These are phyloP conservation scores for Xiphophorus couchianus DNA, from an alignment of 2,113 vertebrate species.

Conservation along the genomic window DNA sequence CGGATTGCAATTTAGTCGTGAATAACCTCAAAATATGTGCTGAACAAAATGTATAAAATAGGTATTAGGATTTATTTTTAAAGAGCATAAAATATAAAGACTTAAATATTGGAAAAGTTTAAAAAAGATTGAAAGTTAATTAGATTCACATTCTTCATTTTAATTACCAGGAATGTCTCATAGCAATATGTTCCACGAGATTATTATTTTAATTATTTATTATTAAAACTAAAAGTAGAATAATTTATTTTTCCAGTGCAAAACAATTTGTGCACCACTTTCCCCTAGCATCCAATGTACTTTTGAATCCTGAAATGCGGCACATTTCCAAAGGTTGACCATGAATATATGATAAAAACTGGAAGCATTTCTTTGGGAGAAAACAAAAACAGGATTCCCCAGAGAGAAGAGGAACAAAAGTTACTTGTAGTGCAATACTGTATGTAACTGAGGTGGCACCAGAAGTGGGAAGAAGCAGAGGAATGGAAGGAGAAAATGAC, in stretches of 20 bases:
- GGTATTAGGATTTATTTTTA: neutral
- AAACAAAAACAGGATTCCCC: neutral
- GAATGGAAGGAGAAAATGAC: no score
- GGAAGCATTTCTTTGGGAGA: neutral
- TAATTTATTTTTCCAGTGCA: neutral
- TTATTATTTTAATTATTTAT: no score
- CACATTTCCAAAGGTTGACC: neutral
- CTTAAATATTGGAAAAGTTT: no score
- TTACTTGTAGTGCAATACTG: neutral
- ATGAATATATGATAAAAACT: neutral
- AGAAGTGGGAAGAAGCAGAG: neutral
- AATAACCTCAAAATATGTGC: neutral
- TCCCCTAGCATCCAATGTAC: no score
- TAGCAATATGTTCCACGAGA: neutral
- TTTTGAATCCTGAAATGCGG: neutral
- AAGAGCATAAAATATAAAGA: neutral
- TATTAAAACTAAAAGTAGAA: no score
- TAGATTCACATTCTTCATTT: neutral
- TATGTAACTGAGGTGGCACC: no score
- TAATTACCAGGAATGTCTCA: neutral
- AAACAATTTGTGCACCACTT: neutral
- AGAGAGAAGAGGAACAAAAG: neutral
- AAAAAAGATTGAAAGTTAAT: no score
- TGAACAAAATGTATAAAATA: neutral
- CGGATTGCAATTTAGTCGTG: neutral